Evolutionary conservation across 2,113 vertebrate species (phyloP).

Genomic region (Rafetus swinhoei): DNA sequence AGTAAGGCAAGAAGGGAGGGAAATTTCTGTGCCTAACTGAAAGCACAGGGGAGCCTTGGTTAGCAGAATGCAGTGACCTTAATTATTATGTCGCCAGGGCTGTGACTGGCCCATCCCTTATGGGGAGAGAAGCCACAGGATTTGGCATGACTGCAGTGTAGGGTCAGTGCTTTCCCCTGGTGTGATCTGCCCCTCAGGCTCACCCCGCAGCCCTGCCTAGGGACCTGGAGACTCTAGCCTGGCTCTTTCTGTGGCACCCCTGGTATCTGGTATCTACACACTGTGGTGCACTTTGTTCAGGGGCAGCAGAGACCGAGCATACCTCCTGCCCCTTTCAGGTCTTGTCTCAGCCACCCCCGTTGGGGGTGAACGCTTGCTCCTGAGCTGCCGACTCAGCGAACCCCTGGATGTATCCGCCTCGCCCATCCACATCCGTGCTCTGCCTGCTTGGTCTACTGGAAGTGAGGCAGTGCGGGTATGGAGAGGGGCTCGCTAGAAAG

Average conservation of each 20-base stretch:
- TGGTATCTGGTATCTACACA: background rate
- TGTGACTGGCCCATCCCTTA: background rate
- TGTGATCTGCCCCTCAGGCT: background rate
- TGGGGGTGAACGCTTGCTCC: too few relatives aligned
- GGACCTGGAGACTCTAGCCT: background rate
- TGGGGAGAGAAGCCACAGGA: background rate
- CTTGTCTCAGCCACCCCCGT: too few relatives aligned
- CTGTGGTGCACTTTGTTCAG: accelerated
- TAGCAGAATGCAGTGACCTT: background rate
- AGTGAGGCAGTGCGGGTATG: accelerated
- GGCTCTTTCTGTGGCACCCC: background rate
- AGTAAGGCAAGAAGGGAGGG: background rate
- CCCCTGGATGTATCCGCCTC: background rate
- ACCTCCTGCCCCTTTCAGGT: background rate
- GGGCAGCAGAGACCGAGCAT: accelerated
- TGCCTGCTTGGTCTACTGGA: accelerated
- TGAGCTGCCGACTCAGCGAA: accelerated
- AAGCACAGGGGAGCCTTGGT: background rate
- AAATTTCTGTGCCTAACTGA: accelerated
- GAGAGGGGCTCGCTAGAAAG: background rate
- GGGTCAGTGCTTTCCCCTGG: background rate
- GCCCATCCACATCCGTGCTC: background rate
- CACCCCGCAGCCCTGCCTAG: background rate
- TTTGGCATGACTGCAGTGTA: background rate
- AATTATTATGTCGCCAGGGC: background rate